Conservation (phyloP, 2,113 vertebrate species). For the Platysteira castanea region DNA sequence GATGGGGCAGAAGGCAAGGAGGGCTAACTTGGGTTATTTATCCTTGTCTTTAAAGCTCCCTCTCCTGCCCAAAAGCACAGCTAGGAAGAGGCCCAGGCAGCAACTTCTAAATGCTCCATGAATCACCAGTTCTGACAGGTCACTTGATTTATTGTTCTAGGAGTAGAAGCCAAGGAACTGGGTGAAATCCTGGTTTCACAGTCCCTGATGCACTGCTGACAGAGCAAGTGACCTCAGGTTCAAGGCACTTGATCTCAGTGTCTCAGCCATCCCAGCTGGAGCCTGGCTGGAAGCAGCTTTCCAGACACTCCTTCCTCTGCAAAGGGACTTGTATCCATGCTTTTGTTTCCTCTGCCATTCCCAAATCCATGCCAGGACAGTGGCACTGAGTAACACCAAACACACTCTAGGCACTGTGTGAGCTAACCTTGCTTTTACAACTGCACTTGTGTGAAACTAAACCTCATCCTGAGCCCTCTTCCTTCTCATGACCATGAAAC, state of each 20-base stretch:
- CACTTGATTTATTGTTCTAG: constrained; percentile 34
- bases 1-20: not conserved
- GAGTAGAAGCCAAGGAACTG: constrained; percentile 5
- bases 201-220: constrained; percentile 42
- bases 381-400: not conserved
- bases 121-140: constrained; percentile 25
- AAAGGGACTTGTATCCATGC: not conserved
- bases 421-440: not conserved
- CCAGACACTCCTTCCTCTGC: not conserved
- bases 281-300: not conserved
- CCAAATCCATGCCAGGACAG: not conserved
- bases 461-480: not conserved
- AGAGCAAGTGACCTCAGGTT: constrained; percentile 29
- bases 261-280: constrained; percentile 36
- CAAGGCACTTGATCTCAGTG: constrained; percentile 32
- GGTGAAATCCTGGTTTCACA: constrained; percentile 43
- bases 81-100: constrained; percentile 19
- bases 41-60: not conserved
- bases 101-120: constrained; percentile 1
- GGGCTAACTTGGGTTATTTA: not conserved
- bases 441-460: not conserved
- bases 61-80: not conserved
- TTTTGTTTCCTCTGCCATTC: not conserved
- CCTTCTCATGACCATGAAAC: not conserved
- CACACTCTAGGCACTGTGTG: rapidly evolving